Percentiles rank a stretch among this genome's conserved stretches.
Evolutionary conservation across 2,113 vertebrate genomes (phyloP).

Genomic region (Microcebus griseorufus): DNA sequence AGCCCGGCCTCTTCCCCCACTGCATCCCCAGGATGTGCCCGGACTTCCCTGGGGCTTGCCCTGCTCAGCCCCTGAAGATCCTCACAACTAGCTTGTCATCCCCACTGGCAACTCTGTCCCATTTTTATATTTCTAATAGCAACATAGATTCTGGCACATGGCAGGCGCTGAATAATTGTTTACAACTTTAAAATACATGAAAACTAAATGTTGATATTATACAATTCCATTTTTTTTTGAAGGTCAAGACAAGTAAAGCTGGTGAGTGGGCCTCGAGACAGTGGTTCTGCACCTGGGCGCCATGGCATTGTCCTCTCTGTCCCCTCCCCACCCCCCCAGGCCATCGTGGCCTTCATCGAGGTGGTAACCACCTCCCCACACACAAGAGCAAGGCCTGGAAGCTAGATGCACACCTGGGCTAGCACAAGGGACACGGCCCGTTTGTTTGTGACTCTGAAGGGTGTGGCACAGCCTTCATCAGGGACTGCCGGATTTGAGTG

Average conservation of each 20-base stretch:
- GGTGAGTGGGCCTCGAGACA: neutral
- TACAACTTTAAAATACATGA: neutral
- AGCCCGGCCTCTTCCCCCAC: neutral
- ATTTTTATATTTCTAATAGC: neutral
- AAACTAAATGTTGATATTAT: neutral
- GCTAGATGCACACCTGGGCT: neutral
- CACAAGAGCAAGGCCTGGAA: neutral
- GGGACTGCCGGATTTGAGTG: neutral
- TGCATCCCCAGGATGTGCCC: rapidly evolving
- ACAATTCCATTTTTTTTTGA: neutral
- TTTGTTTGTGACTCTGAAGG: neutral
- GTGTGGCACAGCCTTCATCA: neutral
- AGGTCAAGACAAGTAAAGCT: constrained; percentile 1
- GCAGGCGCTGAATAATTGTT: neutral
- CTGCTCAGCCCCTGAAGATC: rapidly evolving
- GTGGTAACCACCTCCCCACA: too few species aligned
- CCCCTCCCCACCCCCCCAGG: too few species aligned
- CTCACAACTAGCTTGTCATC: neutral
- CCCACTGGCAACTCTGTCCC: neutral
- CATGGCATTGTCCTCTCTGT: neutral
- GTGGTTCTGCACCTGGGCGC: neutral
- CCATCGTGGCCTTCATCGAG: too few species aligned
- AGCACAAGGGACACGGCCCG: neutral
- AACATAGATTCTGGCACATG: neutral
- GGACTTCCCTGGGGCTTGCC: rapidly evolving